Base-by-base conservation (phyloP, 2,888 invertebrate species). In the Endomychus coccineus region DNA sequence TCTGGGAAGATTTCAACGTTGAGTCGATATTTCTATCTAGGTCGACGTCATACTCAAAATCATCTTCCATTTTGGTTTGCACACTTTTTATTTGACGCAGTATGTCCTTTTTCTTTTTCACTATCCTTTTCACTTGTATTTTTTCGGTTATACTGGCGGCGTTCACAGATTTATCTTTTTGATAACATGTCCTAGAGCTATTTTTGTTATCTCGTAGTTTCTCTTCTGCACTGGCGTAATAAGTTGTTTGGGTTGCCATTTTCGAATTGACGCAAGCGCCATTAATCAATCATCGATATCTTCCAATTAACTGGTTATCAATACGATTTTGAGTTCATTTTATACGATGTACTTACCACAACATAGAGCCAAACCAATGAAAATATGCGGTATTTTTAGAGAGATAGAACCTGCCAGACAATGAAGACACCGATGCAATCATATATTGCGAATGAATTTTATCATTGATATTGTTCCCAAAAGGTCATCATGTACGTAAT, bases 171-270 rank as follows among this genome's bases (percentile, higher is more conserved):
- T 78, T 75, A 15, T 73, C 65, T 13, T 78, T 69, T 32, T 78
- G 74, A 55, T 78, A 77, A 40, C 75, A 73, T 34, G 78, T 73
- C 43, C 75, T 70, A 51, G 75, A 75, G 16, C 69, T 69, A 43
- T 76, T 68, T 60, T 71, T 74, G 50, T 75, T 75, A 49, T 70
- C 69, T 38, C 72, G 71, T 19, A 82, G 68, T 64, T 80, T 76
- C 47, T 74, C 71, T 65, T 78, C 81, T 27, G 83, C 83, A 61
- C 78, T 75, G 42, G 75, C 74, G 43, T 83, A n/a, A n/a, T n/a
- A n/a, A n/a, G n/a, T n/a, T n/a, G n/a, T n/a, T n/a, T n/a, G n/a
- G n/a, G n/a, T n/a, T n/a, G n/a, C n/a, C n/a, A n/a, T n/a, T n/a
- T n/a, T n/a, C n/a, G n/a, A 11, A 40, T 33, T 10, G 30, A 16